Conservation (phyloP, 2,113 vertebrate genomes). For the Brienomyrus longianalis region DNA sequence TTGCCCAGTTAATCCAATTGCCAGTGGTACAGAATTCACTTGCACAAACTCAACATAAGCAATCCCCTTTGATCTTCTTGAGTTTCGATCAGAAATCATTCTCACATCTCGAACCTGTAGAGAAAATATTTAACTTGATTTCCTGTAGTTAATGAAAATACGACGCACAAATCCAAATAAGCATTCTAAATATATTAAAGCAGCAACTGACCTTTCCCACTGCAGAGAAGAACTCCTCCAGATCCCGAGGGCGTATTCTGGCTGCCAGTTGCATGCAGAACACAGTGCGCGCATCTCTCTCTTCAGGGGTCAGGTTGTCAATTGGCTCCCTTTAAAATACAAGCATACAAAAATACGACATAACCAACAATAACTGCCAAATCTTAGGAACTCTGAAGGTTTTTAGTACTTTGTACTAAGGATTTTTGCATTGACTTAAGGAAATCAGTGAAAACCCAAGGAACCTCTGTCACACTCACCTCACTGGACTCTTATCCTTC, state of each 20-base stretch:
- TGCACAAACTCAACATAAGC: conserved; percentile 97
- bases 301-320: conserved; percentile 94
- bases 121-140: neutral
- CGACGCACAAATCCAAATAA: neutral
- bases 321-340: conserved; percentile 74
- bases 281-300: conserved; percentile 92
- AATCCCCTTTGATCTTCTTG: conserved; percentile 93
- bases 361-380: neutral
- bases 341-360: neutral
- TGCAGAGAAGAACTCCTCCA: conserved; percentile 98
- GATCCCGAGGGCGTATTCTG: conserved; percentile 88
- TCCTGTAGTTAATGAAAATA: neutral
- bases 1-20: conserved; percentile 93
- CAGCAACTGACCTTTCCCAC: conserved; percentile 79
- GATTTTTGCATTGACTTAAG: neutral
- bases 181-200: neutral
- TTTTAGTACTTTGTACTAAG: neutral
- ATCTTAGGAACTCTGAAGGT: neutral
- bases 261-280: conserved; percentile 98
- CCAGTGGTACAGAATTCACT: conserved; percentile 90
- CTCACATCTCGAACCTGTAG: conserved; percentile 88
- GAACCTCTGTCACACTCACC: conserved; percentile 54
- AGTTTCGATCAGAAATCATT: conserved; percentile 97
- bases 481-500: conserved; percentile 93
- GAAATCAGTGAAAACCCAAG: neutral